Conservation (phyloP, 2,888 invertebrate genomes). For the Diarsia rubi region DNA sequence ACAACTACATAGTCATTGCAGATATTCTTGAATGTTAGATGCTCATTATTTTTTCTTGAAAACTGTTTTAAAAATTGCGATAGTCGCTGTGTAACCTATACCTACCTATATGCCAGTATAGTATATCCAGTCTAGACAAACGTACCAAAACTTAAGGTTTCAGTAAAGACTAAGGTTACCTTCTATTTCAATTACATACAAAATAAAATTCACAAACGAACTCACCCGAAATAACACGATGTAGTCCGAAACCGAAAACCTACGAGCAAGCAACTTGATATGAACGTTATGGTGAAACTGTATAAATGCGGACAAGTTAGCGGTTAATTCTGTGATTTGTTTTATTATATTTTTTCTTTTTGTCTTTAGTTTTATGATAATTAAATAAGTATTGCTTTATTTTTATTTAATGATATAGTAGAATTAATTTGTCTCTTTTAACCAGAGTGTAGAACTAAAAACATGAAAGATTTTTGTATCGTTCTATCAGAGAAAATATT, state of each 20-base stretch:
- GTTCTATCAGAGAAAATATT: too few relatives aligned
- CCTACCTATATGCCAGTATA: too few relatives aligned
- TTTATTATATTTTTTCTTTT: slow-evolving; percentile 16
- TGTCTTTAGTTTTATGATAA: slow-evolving; percentile 1
- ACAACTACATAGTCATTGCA: not conserved
- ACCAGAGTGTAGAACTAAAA: too few relatives aligned
- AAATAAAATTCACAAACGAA: slow-evolving; percentile 3
- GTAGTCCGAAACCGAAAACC: slow-evolving; percentile 53
- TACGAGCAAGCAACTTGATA: slow-evolving; percentile 64
- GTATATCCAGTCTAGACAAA: not conserved
- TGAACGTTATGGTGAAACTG: slow-evolving; percentile 67
- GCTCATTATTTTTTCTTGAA: too few relatives aligned
- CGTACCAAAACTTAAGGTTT: not conserved
- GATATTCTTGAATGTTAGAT: too few relatives aligned
- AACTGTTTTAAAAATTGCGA: not conserved
- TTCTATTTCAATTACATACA: slow-evolving; percentile 9
- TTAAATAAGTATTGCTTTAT: not conserved
- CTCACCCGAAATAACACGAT: slow-evolving; percentile 34
- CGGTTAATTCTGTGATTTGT: not conserved
- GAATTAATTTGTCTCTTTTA: too few relatives aligned
- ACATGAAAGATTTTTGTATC: too few relatives aligned
- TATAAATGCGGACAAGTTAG: slow-evolving; percentile 72
- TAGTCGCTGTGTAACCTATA: too few relatives aligned
- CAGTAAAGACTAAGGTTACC: not conserved
- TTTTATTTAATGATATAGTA: not conserved